Conservation (phyloP, 1,140 invertebrate genomes). For the Bicyclus anynana region DNA sequence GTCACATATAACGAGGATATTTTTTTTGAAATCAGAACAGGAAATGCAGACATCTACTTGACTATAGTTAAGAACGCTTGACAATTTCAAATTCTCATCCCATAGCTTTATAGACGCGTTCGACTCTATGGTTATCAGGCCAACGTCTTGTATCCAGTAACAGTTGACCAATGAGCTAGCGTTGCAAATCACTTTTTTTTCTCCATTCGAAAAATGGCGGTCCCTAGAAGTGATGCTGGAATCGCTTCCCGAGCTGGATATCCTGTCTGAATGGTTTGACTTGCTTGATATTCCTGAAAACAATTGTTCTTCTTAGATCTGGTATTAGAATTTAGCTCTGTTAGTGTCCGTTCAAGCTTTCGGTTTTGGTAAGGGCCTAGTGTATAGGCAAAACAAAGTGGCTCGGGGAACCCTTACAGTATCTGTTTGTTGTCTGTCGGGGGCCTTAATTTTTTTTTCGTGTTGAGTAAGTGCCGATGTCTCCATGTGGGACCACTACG, state of each 20-base stretch:
- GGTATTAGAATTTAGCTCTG: too few species aligned
- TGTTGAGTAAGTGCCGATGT: too few species aligned
- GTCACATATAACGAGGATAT: conserved; percentile 54
- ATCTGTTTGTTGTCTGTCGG: too few species aligned
- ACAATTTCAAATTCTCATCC: conserved; percentile 39
- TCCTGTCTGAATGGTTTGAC: conserved; percentile 33
- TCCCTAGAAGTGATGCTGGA: conserved; percentile 40
- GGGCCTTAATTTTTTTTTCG: too few species aligned
- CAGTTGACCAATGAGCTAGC: conserved; percentile 46
- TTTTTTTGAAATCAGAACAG: conserved; percentile 51
- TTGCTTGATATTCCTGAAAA: conserved; percentile 31
- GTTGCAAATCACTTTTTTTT: conserved; percentile 35
- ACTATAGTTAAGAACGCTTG: conserved; percentile 42
- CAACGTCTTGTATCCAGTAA: conserved; percentile 43
- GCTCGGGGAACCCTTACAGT: too few species aligned
- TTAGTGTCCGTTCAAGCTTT: too few species aligned
- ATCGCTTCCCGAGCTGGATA: conserved; percentile 51
- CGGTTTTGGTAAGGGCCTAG: too few species aligned
- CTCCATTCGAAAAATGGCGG: conserved; percentile 32
- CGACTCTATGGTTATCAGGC: conserved; percentile 52
- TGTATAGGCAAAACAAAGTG: too few species aligned
- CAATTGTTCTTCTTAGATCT: not conserved
- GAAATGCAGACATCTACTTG: conserved; percentile 43
- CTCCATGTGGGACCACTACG: too few species aligned
- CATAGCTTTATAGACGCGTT: conserved; percentile 61